Evolutionary conservation across 2,888 invertebrate species (phyloP).

Genomic region (Microctonus hyperodae): DNA sequence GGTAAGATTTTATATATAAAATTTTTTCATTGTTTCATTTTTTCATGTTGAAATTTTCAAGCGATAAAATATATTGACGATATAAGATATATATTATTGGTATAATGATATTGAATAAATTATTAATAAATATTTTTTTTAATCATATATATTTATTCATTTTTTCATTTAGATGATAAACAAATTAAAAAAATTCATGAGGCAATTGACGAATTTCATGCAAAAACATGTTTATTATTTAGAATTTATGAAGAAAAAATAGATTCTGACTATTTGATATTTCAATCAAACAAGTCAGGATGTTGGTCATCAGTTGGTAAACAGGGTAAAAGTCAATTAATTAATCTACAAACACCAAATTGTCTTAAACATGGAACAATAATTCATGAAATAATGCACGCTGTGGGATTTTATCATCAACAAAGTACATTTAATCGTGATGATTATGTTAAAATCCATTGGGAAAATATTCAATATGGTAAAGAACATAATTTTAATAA

Average conservation of each 20-base stretch:
- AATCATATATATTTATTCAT: too few relatives aligned
- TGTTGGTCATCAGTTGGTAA: slow-evolving; percentile 76
- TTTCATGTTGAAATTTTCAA: not conserved
- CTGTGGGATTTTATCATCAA: slow-evolving; percentile 84
- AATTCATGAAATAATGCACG: slow-evolving; percentile 79
- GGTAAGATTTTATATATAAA: slow-evolving; percentile 58
- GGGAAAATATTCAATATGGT: slow-evolving; percentile 73
- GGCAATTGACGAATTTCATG: slow-evolving; percentile 69
- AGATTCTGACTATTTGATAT: slow-evolving; percentile 68
- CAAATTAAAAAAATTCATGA: slow-evolving; percentile 65
- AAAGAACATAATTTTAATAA: slow-evolving; percentile 72
- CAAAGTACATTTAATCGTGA: slow-evolving; percentile 82
- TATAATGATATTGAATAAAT: too few relatives aligned
- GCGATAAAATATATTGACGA: not conserved
- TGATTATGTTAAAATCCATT: slow-evolving; percentile 75
- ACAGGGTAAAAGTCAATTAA: slow-evolving; percentile 68
- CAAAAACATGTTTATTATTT: slow-evolving; percentile 71
- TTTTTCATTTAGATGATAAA: slow-evolving; percentile 62
- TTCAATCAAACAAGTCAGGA: slow-evolving; percentile 67
- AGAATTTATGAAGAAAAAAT: slow-evolving; percentile 66
- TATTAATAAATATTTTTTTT: slow-evolving; percentile 5
- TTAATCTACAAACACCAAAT: slow-evolving; percentile 64
- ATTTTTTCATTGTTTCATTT: not conserved
- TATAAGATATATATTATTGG: not conserved
- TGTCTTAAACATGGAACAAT: slow-evolving; percentile 66